Base-by-base conservation (phyloP, 1,140 invertebrate species). In the Mamestra configurata region DNA sequence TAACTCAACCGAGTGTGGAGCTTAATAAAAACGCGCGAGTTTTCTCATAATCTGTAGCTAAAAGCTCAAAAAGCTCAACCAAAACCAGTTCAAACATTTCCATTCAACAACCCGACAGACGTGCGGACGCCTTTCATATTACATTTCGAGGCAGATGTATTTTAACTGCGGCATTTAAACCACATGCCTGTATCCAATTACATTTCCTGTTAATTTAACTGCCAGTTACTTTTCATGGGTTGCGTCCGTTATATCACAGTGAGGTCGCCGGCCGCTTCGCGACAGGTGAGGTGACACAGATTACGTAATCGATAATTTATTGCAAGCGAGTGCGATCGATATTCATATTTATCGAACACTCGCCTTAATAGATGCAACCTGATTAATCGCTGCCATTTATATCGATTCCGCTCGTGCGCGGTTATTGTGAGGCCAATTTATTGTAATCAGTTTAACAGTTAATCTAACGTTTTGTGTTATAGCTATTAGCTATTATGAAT, bases 261-360 rank as follows among this genome's bases (percentile, higher is more conserved):
- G 72, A 73, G 68, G 75, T 73, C 57, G 72, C 37, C 43, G 53
- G 1, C 27, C 55, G 7, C 18, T 66, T 57, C 13, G 40, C 71
- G 66, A 83, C 76, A 81, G 27, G 5, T 31, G 27, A 31, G 72
- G 82, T 85, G 83, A 85, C 83, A 82, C 77, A 79, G 64, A 83
- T 79, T 79, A 79, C 79, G 81, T 82, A 82, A 82, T 79, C 81
- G 79, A 81, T 79, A 70, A 78, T 82, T 77, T 66, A 75, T 73
- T 79, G 49, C 77, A 71, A 35, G 7, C 68, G 49, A 77, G 24
- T 61, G 15, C 40, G 66, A 81, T 77, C 80, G 68, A 77, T 81
- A 66, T 55, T 71, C 64, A 40, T 70, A 68, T 71, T 77, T 35
- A 77, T 77, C 13, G 37, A 57, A 24, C 43, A 31, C 40, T 49